Evolutionary conservation across 2,113 vertebrate species (phyloP).

Genomic region (Podarcis cretensis): DNA sequence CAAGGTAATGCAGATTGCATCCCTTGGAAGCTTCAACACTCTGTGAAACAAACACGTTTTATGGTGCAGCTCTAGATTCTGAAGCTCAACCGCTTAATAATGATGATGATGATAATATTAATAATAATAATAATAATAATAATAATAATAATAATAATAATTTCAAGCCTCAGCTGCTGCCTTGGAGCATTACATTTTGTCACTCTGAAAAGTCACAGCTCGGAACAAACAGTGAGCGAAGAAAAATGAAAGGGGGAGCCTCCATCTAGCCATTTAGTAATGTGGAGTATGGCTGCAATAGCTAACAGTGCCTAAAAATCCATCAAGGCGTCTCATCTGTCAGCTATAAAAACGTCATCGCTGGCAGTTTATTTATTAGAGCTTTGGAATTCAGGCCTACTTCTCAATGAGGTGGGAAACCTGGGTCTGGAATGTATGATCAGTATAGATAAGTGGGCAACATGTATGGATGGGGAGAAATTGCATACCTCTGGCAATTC

Average conservation of each 20-base stretch:
- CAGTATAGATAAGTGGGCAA: not conserved
- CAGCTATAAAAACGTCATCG: conserved; percentile 54
- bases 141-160: conserved; percentile 37
- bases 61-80: conserved; percentile 38
- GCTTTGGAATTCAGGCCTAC: conserved; percentile 29
- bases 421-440: not conserved
- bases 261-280: conserved; percentile 57
- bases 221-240: conserved; percentile 59
- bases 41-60: conserved; percentile 20
- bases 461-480: too few relatives aligned
- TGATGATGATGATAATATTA: too few relatives aligned
- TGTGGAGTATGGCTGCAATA: conserved; percentile 43
- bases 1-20: not conserved
- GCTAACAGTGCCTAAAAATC: conserved; percentile 58
- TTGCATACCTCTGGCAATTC: too few relatives aligned
- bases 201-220: conserved; percentile 42
- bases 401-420: not conserved
- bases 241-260: conserved; percentile 66
- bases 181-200: conserved; percentile 66
- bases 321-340: conserved; percentile 55
- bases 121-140: too few relatives aligned
- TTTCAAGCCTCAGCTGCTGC: conserved; percentile 71
- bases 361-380: conserved; percentile 54
- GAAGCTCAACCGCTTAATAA: conserved; percentile 31
- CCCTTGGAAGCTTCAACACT: fast-evolving